phyloP scores from a whole-genome alignment of 2,797 vertebrate genomes.

The Meda fulgida region DNA sequence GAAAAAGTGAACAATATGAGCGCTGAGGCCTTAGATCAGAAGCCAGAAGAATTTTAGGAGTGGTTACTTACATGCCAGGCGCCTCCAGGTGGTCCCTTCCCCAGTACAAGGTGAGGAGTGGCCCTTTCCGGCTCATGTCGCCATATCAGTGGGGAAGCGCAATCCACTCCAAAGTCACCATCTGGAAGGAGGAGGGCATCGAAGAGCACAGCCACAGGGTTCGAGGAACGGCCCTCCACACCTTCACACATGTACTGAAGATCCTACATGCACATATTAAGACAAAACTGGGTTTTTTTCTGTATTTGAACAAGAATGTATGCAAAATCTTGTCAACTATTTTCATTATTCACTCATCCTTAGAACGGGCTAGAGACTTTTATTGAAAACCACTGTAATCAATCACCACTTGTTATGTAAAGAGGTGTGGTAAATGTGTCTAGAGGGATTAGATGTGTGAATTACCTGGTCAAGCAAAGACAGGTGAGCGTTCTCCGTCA shows the following conservation, averaged over 20 bases:
- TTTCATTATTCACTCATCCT: background rate
- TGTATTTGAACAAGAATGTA: background rate
- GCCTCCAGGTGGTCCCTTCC: constrained; percentile 81
- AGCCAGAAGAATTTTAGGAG: background rate
- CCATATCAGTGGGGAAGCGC: constrained; percentile 77
- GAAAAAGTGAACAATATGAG: background rate
- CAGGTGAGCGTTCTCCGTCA: constrained; percentile 72
- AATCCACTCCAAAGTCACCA: constrained; percentile 79
- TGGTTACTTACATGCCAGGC: constrained; percentile 81
- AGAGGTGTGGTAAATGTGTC: background rate
- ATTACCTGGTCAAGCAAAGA: constrained; percentile 81
- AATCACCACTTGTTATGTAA: constrained; percentile 2
- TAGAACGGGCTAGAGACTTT: background rate
- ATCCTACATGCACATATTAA: constrained; percentile 67
- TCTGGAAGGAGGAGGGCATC: constrained; percentile 82
- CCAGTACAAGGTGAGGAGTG: constrained; percentile 80
- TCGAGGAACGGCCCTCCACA: constrained; percentile 81
- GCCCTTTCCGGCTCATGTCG: constrained; percentile 73
- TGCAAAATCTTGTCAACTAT: background rate
- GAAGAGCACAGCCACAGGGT: constrained; percentile 83
- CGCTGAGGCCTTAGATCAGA: background rate
- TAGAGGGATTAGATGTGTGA: background rate
- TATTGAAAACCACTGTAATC: background rate
- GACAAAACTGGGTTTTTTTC: background rate
- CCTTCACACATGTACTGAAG: constrained; percentile 83